Conservation (phyloP, 2,888 invertebrate species). For the Calephelis perditalis region DNA sequence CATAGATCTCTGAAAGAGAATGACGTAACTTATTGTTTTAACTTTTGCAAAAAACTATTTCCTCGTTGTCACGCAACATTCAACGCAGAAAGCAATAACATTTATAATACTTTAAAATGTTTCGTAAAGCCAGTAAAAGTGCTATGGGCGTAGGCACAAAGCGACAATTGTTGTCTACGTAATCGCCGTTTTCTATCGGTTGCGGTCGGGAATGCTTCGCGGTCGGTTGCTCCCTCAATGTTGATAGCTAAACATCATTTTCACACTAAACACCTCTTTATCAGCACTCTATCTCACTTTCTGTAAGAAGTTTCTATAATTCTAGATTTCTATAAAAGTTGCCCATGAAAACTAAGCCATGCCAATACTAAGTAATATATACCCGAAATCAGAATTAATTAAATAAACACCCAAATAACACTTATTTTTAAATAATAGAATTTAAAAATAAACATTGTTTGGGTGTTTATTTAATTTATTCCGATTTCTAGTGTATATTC, state of each 20-base stretch:
- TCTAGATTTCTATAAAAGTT: too few species aligned
- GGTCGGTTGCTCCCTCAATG: conserved; percentile 52
- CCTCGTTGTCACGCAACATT: conserved; percentile 57
- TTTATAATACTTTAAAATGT: conserved; percentile 52
- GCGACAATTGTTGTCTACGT: conserved; percentile 67
- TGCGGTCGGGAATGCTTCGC: conserved; percentile 68
- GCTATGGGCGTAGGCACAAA: conserved; percentile 62
- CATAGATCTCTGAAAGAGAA: conserved; percentile 7
- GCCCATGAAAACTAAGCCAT: too few species aligned
- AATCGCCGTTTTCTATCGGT: conserved; percentile 74
- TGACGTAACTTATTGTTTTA: conserved; percentile 20
- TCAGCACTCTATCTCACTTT: conserved; percentile 18
- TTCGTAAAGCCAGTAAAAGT: conserved; percentile 74
- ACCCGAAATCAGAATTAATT: too few species aligned
- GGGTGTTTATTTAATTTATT: too few species aligned
- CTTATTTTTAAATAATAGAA: too few species aligned
- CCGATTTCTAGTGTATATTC: too few species aligned
- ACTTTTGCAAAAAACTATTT: conserved; percentile 38
- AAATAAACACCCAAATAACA: too few species aligned
- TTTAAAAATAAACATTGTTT: too few species aligned
- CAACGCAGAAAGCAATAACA: conserved; percentile 44
- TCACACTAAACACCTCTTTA: conserved; percentile 32
- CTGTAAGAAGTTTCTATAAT: too few species aligned
- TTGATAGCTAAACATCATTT: conserved; percentile 42
- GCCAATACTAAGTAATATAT: too few species aligned